Evolutionary conservation across 2,888 invertebrate species (phyloP).

Genomic region (Lottia scabra): DNA sequence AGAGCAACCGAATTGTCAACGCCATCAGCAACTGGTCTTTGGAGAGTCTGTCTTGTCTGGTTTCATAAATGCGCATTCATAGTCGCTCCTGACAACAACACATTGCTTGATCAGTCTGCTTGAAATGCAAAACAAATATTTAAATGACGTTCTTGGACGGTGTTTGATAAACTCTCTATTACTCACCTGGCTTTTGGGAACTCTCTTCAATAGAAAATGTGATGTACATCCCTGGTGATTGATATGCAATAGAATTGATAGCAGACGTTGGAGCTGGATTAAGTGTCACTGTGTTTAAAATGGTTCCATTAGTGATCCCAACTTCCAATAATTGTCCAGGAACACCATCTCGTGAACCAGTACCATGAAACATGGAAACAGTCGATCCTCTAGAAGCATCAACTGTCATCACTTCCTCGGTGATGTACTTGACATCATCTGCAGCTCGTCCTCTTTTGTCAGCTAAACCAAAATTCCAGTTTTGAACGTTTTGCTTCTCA

Average conservation of each 20-base stretch:
- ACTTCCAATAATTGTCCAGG: constrained; percentile 29
- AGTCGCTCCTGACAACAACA: too few species aligned
- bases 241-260: constrained; percentile 19
- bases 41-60: too few species aligned
- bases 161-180: too few species aligned
- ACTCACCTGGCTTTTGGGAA: constrained; percentile 20
- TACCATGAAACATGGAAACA: constrained; percentile 29
- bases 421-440: background rate
- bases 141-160: too few species aligned
- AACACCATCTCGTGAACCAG: constrained; percentile 29
- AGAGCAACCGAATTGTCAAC: too few species aligned
- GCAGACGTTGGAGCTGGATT: constrained; percentile 18
- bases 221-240: constrained; percentile 22
- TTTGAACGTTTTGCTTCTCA: constrained; percentile 20
- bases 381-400: constrained; percentile 1
- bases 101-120: too few species aligned
- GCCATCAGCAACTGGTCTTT: too few species aligned
- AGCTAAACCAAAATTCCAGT: constrained; percentile 38
- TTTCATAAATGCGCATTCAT: too few species aligned
- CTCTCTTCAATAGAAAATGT: constrained; percentile 37
- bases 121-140: too few species aligned
- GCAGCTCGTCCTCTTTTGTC: background rate
- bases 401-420: background rate
- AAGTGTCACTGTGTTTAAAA: constrained; percentile 26
- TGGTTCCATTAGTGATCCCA: constrained; percentile 34